phyloP scores from a whole-genome alignment of 2,113 vertebrate genomes.

The Notechis scutatus region DNA sequence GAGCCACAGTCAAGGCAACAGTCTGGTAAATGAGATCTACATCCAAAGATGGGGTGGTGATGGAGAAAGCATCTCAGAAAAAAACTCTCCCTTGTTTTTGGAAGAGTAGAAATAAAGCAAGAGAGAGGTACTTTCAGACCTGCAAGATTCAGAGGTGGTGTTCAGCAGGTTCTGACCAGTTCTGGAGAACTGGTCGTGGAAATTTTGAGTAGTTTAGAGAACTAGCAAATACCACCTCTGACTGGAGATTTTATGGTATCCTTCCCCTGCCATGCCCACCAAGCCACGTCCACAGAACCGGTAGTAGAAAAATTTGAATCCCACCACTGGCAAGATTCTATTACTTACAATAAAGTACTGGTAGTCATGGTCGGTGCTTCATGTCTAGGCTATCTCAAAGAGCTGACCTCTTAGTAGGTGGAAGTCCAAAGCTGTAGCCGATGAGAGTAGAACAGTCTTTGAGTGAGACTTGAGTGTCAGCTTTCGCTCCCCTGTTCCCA shows the following conservation, averaged over 20 bases:
- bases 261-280: no score
- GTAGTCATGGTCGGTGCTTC: background rate
- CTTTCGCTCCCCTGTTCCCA: background rate
- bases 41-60: background rate
- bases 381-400: background rate
- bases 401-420: background rate
- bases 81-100: background rate
- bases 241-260: no score
- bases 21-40: background rate
- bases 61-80: background rate
- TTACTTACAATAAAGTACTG: background rate
- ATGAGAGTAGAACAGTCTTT: no score
- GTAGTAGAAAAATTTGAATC: no score
- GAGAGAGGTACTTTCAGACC: background rate
- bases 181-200: no score
- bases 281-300: no score
- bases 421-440: background rate
- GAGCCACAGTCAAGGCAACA: background rate
- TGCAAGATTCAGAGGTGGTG: background rate
- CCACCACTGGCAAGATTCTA: background rate
- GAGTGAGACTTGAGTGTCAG: background rate
- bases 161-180: no score
- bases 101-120: background rate
- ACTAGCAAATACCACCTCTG: no score
- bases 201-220: no score